phyloP scores from a whole-genome alignment of 2,797 vertebrate genomes.

The Takifugu ocellatus region DNA sequence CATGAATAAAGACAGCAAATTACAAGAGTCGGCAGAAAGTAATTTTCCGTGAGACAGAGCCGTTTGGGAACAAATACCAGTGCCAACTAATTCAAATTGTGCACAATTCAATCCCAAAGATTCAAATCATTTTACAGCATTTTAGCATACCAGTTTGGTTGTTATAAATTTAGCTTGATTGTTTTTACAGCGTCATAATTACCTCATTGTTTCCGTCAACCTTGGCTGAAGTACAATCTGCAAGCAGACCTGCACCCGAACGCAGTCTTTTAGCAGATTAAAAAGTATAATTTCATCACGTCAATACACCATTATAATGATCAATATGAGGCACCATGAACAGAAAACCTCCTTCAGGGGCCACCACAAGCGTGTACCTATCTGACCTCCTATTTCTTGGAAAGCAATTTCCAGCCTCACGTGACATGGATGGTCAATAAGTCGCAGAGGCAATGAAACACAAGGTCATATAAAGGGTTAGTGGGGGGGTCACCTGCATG shows the following conservation, averaged over 20 bases:
- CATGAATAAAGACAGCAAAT: no score
- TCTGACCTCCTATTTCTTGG: conserved; percentile 32
- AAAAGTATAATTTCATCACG: conserved; percentile 35
- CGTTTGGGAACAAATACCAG: background rate
- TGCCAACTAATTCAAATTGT: conserved; percentile 5
- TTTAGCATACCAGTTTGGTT: conserved; percentile 1
- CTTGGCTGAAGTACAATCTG: conserved; percentile 9
- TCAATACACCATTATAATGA: conserved; percentile 43
- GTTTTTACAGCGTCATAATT: conserved; percentile 29
- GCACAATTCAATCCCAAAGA: conserved; percentile 5
- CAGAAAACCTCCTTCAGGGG: conserved; percentile 27
- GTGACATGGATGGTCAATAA: conserved; percentile 26
- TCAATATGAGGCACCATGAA: conserved; percentile 43
- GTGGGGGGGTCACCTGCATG: background rate
- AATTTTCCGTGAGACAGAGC: background rate
- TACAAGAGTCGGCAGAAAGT: no score
- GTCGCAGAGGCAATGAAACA: conserved; percentile 16
- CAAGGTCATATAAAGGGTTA: conserved; percentile 18
- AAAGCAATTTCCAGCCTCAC: conserved; percentile 39
- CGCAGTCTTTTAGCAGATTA: conserved; percentile 30
- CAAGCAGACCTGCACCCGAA: conserved; percentile 11
- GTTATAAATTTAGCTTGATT: conserved; percentile 29
- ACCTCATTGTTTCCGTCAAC: conserved; percentile 17
- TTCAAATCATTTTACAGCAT: background rate
- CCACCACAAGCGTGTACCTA: conserved; percentile 23